phyloP scores from a whole-genome alignment of 2,888 invertebrate genomes.

The Fragum whitleyi region DNA sequence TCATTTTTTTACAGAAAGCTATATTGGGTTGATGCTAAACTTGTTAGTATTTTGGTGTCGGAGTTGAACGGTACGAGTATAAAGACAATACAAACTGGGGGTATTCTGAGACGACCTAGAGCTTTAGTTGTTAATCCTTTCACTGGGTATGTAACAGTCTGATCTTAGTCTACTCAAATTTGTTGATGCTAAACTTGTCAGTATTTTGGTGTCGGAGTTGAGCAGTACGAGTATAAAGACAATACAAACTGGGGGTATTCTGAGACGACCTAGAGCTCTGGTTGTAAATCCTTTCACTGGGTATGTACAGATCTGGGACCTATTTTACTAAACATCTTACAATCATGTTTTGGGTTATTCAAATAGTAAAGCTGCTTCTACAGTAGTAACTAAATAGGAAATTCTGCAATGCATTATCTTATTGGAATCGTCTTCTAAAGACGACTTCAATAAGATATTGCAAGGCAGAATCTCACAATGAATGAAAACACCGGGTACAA shows the following conservation, averaged over 20 bases:
- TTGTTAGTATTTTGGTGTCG: constrained; percentile 76
- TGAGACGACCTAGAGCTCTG: constrained; percentile 95
- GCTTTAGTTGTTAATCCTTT: constrained; percentile 98
- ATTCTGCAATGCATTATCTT: too few relatives aligned
- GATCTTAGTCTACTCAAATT: too few relatives aligned
- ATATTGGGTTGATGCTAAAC: constrained; percentile 82
- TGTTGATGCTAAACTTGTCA: constrained; percentile 77
- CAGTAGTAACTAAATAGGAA: too few relatives aligned
- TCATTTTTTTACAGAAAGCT: constrained; percentile 78
- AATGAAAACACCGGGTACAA: too few relatives aligned
- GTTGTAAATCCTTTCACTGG: constrained; percentile 95
- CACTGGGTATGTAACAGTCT: constrained; percentile 86
- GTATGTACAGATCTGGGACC: too few relatives aligned
- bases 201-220: constrained; percentile 81
- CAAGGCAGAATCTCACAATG: too few relatives aligned
- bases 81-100: constrained; percentile 70
- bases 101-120: constrained; percentile 91
- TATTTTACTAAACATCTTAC: too few relatives aligned
- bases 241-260: constrained; percentile 67
- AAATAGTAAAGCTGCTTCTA: too few relatives aligned
- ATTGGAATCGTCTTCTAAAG: too few relatives aligned
- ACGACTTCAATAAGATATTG: too few relatives aligned
- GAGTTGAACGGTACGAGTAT: constrained; percentile 83
- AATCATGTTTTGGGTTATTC: too few relatives aligned
- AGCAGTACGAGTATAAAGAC: constrained; percentile 81